Conservation (phyloP, 2,888 invertebrate species). For the Biston betularia region DNA sequence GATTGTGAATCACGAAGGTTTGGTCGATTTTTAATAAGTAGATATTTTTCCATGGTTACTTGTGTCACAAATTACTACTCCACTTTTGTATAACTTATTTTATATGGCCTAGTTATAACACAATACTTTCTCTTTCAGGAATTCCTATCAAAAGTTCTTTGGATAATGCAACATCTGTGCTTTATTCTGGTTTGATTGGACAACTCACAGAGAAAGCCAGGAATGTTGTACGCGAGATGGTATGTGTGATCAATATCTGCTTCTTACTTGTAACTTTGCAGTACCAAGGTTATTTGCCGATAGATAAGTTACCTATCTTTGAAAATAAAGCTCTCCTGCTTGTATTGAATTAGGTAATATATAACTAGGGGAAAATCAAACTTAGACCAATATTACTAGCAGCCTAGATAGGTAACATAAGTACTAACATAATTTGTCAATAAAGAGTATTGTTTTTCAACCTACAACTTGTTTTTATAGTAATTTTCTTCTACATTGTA, state of each 20-base stretch:
- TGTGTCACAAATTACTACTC: too few relatives aligned
- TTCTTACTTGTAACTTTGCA: background rate
- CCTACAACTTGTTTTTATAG: too few relatives aligned
- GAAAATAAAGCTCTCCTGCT: too few relatives aligned
- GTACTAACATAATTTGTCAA: too few relatives aligned
- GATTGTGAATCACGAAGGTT: conserved; percentile 98
- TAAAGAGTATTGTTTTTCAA: too few relatives aligned
- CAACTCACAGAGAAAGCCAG: conserved; percentile 97
- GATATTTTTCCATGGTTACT: conserved; percentile 52
- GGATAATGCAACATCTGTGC: conserved; percentile 98
- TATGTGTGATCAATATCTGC: conserved; percentile 46
- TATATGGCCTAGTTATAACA: background rate
- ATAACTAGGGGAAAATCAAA: too few relatives aligned
- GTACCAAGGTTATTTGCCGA: background rate
- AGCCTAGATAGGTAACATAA: too few relatives aligned
- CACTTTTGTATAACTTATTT: conserved; percentile 4
- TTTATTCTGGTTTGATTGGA: conserved; percentile 97
- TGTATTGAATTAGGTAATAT: too few relatives aligned
- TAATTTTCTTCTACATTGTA: background rate
- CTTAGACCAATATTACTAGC: too few relatives aligned
- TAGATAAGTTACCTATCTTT: background rate
- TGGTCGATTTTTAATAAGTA: conserved; percentile 67
- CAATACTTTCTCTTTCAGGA: conserved; percentile 78
- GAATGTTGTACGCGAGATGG: conserved; percentile 96
- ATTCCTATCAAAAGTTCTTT: conserved; percentile 96